Evolutionary conservation across 2,113 vertebrate species (phyloP).

Genomic region (Laticauda laticaudata): DNA sequence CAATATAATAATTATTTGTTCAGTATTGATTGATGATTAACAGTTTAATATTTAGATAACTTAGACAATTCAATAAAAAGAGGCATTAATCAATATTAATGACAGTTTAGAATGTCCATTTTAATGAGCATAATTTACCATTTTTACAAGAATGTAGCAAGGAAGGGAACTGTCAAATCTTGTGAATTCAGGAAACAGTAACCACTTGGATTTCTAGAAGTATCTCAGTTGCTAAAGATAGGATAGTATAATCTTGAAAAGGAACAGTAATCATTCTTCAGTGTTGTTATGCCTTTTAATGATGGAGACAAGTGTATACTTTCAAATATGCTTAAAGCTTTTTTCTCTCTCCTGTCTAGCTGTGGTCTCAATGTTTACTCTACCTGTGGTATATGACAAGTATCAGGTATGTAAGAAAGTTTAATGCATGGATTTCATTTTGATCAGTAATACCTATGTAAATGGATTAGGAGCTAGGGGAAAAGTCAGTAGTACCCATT

Average conservation of each 20-base stretch:
- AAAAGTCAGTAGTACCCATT: background rate
- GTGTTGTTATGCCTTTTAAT: background rate
- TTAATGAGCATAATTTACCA: background rate
- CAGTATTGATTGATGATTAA: background rate
- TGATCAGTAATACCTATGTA: background rate
- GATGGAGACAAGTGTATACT: conserved; percentile 10
- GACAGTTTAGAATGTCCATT: background rate
- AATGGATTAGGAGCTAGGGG: background rate
- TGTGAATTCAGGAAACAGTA: background rate
- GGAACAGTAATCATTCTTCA: background rate
- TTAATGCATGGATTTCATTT: background rate
- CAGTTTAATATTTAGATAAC: background rate
- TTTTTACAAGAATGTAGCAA: background rate
- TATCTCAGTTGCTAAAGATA: background rate
- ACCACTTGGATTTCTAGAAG: background rate
- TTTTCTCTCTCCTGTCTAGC: conserved; percentile 70
- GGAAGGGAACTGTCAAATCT: background rate
- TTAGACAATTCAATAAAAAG: background rate
- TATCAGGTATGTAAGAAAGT: conserved; percentile 83
- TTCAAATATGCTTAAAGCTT: conserved; percentile 38
- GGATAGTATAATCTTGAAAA: background rate
- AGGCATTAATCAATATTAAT: background rate
- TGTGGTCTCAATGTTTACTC: conserved; percentile 96
- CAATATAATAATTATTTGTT: background rate
- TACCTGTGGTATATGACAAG: conserved; percentile 97